Evolutionary conservation across 2,888 invertebrate genomes (phyloP).

Genomic region (Cheilosia vulpina): DNA sequence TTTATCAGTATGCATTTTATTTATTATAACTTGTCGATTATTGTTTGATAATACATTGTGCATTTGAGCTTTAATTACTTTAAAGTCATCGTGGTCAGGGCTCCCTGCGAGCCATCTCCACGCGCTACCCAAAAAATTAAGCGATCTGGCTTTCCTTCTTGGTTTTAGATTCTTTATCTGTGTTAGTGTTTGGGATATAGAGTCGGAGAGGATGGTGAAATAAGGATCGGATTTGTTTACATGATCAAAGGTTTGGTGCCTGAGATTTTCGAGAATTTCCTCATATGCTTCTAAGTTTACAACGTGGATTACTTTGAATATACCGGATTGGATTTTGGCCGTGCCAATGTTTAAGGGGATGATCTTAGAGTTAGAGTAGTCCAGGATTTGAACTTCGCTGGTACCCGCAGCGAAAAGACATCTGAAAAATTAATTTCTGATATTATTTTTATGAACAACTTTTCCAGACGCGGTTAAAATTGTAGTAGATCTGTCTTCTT

Average conservation of each 20-base stretch:
- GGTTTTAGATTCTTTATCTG: background rate
- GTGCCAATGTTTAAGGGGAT: background rate
- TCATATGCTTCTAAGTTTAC: background rate
- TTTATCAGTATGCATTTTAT: too few species aligned
- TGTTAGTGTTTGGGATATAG: background rate
- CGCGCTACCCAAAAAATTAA: conserved; percentile 50
- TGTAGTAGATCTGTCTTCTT: too few species aligned
- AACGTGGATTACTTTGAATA: conserved; percentile 8
- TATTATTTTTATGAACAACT: too few species aligned
- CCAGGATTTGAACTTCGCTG: too few species aligned
- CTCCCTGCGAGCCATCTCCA: conserved; percentile 58
- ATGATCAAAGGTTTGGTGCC: background rate
- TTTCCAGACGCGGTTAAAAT: too few species aligned
- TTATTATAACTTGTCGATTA: too few species aligned
- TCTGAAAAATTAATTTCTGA: too few species aligned
- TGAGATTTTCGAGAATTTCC: background rate
- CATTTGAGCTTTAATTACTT: conserved; percentile 14
- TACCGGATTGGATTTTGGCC: conserved; percentile 10
- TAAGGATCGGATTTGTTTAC: conserved; percentile 17
- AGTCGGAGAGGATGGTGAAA: background rate
- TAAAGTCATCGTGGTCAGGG: conserved; percentile 34
- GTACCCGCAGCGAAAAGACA: too few species aligned
- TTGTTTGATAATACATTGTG: too few species aligned
- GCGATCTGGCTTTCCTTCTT: conserved; percentile 14
- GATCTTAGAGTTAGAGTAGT: too few species aligned